Base-by-base conservation (phyloP, 2,113 vertebrate species). In the Pseudolaguvia tuberculata region DNA sequence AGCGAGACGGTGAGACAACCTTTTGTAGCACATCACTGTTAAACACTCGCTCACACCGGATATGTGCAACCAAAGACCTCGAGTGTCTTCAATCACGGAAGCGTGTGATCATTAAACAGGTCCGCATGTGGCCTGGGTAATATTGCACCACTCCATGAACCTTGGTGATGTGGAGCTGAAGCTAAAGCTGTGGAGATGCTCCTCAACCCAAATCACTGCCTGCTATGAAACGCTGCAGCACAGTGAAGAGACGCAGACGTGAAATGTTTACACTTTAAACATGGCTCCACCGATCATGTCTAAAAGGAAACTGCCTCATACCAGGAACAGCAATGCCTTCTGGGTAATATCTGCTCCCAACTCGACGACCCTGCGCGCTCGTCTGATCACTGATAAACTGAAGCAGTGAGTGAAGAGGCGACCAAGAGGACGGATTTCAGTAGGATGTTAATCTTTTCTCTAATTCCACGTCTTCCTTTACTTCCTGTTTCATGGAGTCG, bases 21-120 rank as follows among this genome's bases (percentile, higher is more conserved):
- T 59, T 50, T 56, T 48, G 70, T 72, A 72, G 70, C 70, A 72
- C 57, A 25, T 72, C 56, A 72, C 70, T 72, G 56, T 59, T 72
- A 50, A 20, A 72, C 35, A 48, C 63, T 67, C 23, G 42, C 11
- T 67, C 63, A 67, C 45, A 50, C 3, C 14, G 15, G 42, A 27
- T 50, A 17, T 5, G 17, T 1, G 13, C 47, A 66, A 67, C 63
- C 63, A 50, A 67, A 67, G 45, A 50, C 13, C 15, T 23, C 6
- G 5, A 18, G 39, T 45, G 63, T 67, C 45, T 67, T 67, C 45
- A 50, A 5, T 50, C 1, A 12, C 5, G 25, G 15, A 67, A 45
- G 23, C 48, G 23, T 27, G 63, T 1, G 13, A 50, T 47, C 45
- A 21, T 27, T 23, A 11, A 25, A 1, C 0, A 0, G 31, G 20